Evolutionary conservation across 35 echinoderm and acorn worm species (phyloP), one percentile per base, ranked within the genome.

Genomic region (Acanthaster planci): DNA sequence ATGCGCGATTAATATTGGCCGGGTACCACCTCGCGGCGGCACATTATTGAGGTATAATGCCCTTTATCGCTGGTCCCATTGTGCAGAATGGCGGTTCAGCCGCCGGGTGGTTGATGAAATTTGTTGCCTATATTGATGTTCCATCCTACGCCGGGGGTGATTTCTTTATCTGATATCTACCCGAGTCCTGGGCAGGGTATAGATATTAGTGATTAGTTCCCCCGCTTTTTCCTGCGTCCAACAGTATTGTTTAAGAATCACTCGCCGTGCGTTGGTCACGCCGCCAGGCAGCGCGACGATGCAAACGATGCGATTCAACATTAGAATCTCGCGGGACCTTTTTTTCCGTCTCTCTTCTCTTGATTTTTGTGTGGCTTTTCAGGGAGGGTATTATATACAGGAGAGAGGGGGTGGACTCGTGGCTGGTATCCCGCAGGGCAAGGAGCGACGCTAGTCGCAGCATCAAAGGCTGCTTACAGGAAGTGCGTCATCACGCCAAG

Each of bases 111-210:
- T 72, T 72, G 64, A 72, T 72, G 64, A 72, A 72, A 72, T 72
- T 72, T 72, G 64, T 72, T 72, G 64, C 64, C 26, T 72, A 26
- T 72, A 72, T 72, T 72, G 64, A 26, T 72, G 64, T 72, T 1
- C 64, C 64, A 72, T 72, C 64, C 64, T 34, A 26, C 64, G 64
- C 64, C 64, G 19, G 21, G 1, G 64, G 64, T 72, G 21, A 14
- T 72, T 15, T 72, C 26, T 72, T 72, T 72, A 72, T 72, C 64
- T 72, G 10, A 30, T 14, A 72, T 72, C 64, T 72, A 23, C 12
- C 64, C 64, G 26, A 26, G 22, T 34, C 64, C 10, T 26, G 14
- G 42, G 64, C 34, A 14, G 64, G 21, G 64, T 72, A 72, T 72
- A 72, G 64, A 72, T 27, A 72, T 72, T 30, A 29, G 64, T 34